Base-by-base conservation (phyloP, 2,888 invertebrate genomes). In the Cotesia congregata region DNA sequence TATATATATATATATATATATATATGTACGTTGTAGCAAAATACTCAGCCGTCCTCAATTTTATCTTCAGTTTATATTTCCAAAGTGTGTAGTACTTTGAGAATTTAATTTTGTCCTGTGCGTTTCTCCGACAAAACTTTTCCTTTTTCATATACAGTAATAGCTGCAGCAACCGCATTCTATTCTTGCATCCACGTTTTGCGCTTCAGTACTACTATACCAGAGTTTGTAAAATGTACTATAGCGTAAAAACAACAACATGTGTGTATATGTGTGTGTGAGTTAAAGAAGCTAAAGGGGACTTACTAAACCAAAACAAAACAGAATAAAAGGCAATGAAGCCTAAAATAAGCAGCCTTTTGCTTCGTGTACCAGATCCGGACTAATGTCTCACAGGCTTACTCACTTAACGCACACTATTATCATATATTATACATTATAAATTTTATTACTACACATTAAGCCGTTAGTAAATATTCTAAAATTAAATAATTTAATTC, bases 31-130 rank as follows among this genome's bases (percentile, higher is more conserved):
- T 7, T 12, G 50, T 9, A 50, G 50, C 12, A 50, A 50, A 50
- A 50, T 50, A 50, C 12, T 50, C 12, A 50, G 50, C 4, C 12
- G 9, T 50, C 50, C 38, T 65, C 38, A 65, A 65, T 65, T 65
- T 65, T 65, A 65, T 65, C 20, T 65, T 65, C 12, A 20, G 38
- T 65, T 65, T 65, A 38, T 65, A 30, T 38, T 65, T 65, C 38
- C 20, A 65, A 65, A 38, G 50, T 50, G 50, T 50, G 50, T 12
- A 38, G 30, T 65, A 30, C 30, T 38, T 65, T 4, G 38, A 65
- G 65, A 62, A 20, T 50, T 50, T 50, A 50, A 65, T 20, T 65
- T 65, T 65, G 65, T 65, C 65, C 50, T 12, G 50, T 50, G 50
- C 50, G 50, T 50, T 50, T 50, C 50, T 50, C 50, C 12, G 12